These are phyloP conservation scores for Andinoacara biseriatus DNA, from an alignment of 2,113 vertebrate species.

Conservation along the genomic window DNA sequence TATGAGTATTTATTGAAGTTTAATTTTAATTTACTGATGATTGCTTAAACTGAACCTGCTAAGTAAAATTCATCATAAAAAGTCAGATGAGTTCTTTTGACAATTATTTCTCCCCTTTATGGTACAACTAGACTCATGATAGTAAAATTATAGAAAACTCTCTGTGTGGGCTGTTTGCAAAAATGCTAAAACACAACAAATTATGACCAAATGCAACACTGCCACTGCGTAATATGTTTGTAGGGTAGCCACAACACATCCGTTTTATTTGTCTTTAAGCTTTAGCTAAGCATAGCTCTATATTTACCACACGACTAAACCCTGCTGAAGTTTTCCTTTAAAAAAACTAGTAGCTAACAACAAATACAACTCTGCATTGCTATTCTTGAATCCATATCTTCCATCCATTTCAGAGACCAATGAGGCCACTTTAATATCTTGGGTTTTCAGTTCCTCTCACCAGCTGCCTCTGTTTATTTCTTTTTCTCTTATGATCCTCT, in stretches of 20 bases:
- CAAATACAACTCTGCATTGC: neutral
- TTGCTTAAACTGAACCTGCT: too few species aligned
- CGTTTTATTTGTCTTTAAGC: too few species aligned
- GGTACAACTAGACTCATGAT: too few species aligned
- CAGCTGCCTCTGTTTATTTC: constrained; percentile 25
- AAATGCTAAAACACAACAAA: neutral
- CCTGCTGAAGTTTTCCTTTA: neutral
- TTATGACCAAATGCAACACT: neutral
- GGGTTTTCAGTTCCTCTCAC: neutral
- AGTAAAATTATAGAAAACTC: too few species aligned
- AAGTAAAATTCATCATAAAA: too few species aligned
- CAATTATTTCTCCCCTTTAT: too few species aligned
- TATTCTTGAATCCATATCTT: neutral
- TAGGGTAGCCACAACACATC: too few species aligned
- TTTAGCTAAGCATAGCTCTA: neutral
- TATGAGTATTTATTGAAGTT: too few species aligned
- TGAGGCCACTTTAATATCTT: neutral
- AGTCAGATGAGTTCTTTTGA: too few species aligned
- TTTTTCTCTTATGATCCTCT: neutral
- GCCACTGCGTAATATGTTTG: neutral
- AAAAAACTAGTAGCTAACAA: neutral
- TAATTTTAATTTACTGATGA: too few species aligned
- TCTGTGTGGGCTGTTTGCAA: neutral
- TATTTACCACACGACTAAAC: neutral
- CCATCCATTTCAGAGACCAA: neutral